Conservation (phyloP, 2,888 invertebrate genomes). For the Acrobasis suavella region DNA sequence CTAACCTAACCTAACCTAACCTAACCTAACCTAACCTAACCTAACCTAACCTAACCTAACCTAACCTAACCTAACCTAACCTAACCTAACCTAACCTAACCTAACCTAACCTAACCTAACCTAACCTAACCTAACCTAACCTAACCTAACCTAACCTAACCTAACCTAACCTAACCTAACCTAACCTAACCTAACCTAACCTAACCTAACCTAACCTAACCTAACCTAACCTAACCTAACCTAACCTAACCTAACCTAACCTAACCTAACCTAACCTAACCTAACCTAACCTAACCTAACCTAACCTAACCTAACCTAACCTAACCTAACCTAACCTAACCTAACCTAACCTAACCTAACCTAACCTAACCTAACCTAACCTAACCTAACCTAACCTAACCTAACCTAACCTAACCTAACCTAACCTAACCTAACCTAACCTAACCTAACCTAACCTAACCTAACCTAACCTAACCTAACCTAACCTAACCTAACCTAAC, state of each 20-base stretch:
- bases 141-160: constrained; percentile 3
- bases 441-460: not conserved
- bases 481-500: too few relatives aligned
- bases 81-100: not conserved
- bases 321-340: constrained; percentile 3
- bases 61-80: constrained; percentile 3
- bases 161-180: constrained; percentile 1
- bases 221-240: not conserved
- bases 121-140: constrained; percentile 3
- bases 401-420: too few relatives aligned
- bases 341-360: constrained; percentile 3
- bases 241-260: not conserved
- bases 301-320: constrained; percentile 2
- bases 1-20: too few relatives aligned
- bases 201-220: too few relatives aligned
- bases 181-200: too few relatives aligned
- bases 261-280: constrained; percentile 2
- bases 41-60: not conserved
- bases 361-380: not conserved
- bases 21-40: too few relatives aligned
- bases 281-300: not conserved
- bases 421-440: not conserved
- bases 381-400: too few relatives aligned
- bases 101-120: constrained; percentile 1
- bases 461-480: not conserved